A percentile compares a stretch with the other conserved stretches of the same genome.
These are phyloP conservation scores for Anthophora plumipes DNA, from an alignment of 2,888 invertebrate species.

Conservation along the genomic window DNA sequence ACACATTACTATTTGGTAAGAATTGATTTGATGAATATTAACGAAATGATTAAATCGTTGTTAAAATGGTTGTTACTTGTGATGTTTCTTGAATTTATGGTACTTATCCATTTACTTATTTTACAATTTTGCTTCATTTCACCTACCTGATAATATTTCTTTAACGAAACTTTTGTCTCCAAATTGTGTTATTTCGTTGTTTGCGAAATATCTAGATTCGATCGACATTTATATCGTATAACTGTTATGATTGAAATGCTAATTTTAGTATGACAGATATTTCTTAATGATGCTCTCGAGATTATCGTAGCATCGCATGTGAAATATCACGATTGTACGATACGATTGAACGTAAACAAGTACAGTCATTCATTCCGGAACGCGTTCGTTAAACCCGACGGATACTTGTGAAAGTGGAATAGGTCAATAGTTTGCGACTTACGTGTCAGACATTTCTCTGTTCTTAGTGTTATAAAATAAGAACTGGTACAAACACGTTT, in stretches of 20 bases:
- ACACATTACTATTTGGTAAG: too few relatives aligned
- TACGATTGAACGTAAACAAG: not conserved
- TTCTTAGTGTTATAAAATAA: not conserved
- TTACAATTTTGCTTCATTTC: not conserved
- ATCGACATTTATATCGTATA: not conserved
- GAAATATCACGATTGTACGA: not conserved
- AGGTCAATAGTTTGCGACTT: constrained; percentile 20
- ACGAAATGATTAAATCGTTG: not conserved
- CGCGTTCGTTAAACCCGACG: not conserved
- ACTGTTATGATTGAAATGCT: not conserved
- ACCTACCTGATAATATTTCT: constrained; percentile 8
- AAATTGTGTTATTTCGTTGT: not conserved
- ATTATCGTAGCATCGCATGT: not conserved
- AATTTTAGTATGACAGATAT: not conserved
- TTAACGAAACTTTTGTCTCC: not conserved
- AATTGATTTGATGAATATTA: not conserved
- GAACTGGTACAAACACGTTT: not conserved
- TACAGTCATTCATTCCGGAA: not conserved
- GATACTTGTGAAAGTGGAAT: constrained; percentile 13
- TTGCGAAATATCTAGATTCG: constrained; percentile 2
- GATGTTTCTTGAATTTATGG: not conserved
- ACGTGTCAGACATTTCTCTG: not conserved
- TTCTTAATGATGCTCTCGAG: not conserved
- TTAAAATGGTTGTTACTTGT: not conserved
- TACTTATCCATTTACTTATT: not conserved